Evolutionary conservation across 2,888 invertebrate species (phyloP).

Genomic region (Capitulum mitella): DNA sequence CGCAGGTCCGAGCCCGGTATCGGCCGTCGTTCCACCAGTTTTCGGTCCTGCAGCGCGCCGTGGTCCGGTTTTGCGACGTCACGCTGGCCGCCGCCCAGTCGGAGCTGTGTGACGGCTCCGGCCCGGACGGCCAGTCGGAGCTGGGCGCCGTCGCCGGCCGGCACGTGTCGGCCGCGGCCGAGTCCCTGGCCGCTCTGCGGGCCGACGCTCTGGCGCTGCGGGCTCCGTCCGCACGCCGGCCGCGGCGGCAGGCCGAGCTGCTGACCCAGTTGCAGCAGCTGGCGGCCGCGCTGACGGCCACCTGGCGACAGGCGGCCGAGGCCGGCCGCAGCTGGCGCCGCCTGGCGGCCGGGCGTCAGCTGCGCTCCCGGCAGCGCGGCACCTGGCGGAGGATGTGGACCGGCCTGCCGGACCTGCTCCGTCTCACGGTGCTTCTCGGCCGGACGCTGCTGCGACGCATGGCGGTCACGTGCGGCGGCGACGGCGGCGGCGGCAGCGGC

Average conservation of each 20-base stretch:
- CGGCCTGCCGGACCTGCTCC: neutral
- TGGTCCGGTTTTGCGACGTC: neutral
- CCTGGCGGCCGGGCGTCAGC: neutral
- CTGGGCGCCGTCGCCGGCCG: neutral
- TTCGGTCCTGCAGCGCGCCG: neutral
- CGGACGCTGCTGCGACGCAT: neutral
- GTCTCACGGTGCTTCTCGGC: neutral
- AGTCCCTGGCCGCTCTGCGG: neutral
- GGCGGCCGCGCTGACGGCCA: neutral
- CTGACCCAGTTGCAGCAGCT: neutral
- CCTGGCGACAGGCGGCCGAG: neutral
- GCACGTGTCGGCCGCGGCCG: neutral
- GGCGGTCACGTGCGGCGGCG: neutral
- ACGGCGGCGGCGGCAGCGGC: neutral
- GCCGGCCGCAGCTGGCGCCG: neutral
- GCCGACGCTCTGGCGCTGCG: neutral
- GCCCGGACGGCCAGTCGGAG: neutral
- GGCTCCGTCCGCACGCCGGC: neutral
- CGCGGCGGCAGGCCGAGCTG: neutral
- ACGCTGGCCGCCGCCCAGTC: neutral
- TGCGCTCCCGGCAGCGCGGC: neutral
- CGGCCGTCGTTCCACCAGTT: slow-evolving; percentile 6
- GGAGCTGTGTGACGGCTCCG: neutral
- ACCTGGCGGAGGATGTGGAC: neutral
- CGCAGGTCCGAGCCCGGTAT: neutral